These are phyloP conservation scores for Cataglyphis cursor DNA, from an alignment of 2,888 invertebrate species.

Conservation along the genomic window DNA sequence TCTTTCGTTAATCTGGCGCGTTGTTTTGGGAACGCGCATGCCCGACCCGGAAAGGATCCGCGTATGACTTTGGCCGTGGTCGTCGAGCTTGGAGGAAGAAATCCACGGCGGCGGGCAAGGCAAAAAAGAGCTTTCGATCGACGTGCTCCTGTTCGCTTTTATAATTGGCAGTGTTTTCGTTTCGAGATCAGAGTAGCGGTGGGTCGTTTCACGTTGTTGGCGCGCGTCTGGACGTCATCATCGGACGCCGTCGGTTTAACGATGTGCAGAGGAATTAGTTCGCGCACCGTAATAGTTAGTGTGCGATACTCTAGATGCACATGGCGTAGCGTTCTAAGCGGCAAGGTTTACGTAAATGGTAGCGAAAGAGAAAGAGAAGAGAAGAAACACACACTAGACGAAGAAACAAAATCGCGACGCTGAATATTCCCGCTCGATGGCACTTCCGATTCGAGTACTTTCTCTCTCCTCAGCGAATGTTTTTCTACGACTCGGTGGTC, in stretches of 20 bases:
- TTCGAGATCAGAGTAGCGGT: conserved; percentile 55
- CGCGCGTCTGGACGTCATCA: conserved; percentile 11
- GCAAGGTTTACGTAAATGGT: conserved; percentile 11
- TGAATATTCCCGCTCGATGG: conserved; percentile 73
- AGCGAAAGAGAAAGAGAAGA: conserved; percentile 15
- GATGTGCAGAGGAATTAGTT: neutral
- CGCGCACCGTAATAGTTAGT: neutral
- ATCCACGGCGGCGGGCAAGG: conserved; percentile 60
- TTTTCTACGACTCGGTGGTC: conserved; percentile 24
- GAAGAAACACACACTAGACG: neutral
- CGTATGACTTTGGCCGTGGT: conserved; percentile 71
- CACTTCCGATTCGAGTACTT: conserved; percentile 75
- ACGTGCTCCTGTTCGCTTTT: conserved; percentile 21
- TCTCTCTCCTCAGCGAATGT: conserved; percentile 63
- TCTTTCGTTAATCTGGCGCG: conserved; percentile 31
- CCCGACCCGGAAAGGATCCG: conserved; percentile 39
- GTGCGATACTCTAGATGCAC: conserved; percentile 27
- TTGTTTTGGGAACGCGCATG: conserved; percentile 64
- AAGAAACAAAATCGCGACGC: conserved; percentile 36
- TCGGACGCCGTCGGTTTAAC: neutral
- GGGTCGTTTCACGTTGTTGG: conserved; percentile 8
- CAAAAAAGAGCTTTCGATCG: conserved; percentile 28
- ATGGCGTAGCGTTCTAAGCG: conserved; percentile 21
- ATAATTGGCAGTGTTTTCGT: conserved; percentile 66
- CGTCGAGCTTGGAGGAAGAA: conserved; percentile 47